Conservation (phyloP, 2,113 vertebrate genomes). For the Muntiacus reevesi region DNA sequence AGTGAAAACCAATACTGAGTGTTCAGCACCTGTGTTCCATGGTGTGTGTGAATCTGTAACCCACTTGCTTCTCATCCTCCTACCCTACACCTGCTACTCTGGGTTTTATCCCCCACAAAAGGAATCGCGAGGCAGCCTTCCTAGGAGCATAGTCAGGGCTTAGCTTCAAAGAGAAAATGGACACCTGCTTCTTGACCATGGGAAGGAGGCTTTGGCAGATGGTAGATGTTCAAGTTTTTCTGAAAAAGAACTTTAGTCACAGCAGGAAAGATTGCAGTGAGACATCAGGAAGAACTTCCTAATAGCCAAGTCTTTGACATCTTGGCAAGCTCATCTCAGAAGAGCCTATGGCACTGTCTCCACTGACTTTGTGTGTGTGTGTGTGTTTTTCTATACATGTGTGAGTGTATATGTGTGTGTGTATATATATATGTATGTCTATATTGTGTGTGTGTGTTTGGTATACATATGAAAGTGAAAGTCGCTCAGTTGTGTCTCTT, state of each 20-base stretch:
- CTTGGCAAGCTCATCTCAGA: neutral
- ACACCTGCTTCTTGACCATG: neutral
- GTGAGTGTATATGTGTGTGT: accelerated
- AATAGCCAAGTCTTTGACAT: neutral
- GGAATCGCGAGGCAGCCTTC: neutral
- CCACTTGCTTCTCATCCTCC: no score
- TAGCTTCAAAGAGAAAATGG: neutral
- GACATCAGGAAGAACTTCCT: neutral
- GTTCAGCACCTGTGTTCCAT: neutral
- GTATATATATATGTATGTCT: accelerated
- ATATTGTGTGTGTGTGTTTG: neutral
- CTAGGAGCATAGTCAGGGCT: no score
- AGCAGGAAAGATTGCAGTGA: neutral
- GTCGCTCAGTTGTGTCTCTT: neutral
- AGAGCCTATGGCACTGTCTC: neutral
- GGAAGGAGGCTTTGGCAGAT: neutral
- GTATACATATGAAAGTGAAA: neutral
- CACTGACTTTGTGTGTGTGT: neutral
- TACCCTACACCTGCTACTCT: accelerated
- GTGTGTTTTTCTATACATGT: neutral
- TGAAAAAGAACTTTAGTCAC: neutral
- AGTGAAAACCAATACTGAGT: accelerated
- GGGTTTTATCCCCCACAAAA: neutral
- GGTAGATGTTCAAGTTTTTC: neutral
- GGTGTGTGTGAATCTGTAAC: neutral